Conservation (phyloP, 37 sponge, comb jelly and placozoan genomes). For the Hormiphora californensis region DNA sequence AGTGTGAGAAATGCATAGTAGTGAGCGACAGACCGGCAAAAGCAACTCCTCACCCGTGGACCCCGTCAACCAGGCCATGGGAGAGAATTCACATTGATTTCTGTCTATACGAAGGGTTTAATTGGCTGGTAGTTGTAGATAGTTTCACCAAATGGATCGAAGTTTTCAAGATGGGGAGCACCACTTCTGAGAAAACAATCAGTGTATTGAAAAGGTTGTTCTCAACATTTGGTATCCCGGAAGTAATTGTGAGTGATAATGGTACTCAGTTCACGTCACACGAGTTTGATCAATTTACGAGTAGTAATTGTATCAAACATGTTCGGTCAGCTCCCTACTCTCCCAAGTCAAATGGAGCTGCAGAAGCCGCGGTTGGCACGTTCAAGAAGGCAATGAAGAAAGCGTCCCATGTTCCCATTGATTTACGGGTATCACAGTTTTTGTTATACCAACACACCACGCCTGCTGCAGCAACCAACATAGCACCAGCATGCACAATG, state of each 20-base stretch:
- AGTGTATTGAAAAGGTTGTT: background rate
- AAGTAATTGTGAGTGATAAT: background rate
- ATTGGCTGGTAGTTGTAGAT: background rate
- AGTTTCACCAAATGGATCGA: constrained; percentile 22
- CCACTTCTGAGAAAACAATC: constrained; percentile 23
- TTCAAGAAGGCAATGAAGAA: constrained; percentile 49
- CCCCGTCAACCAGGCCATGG: background rate
- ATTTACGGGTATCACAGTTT: too few species aligned
- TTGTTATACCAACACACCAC: too few species aligned
- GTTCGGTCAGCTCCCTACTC: constrained; percentile 26
- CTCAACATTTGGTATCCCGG: constrained; percentile 6
- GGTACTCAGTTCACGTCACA: constrained; percentile 18
- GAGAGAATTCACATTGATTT: constrained; percentile 12
- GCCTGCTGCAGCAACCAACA: too few species aligned
- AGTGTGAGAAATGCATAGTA: background rate
- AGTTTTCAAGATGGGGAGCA: background rate
- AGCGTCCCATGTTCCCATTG: too few species aligned
- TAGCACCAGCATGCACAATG: too few species aligned
- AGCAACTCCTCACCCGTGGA: background rate
- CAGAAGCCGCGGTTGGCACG: constrained; percentile 50
- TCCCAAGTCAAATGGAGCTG: background rate
- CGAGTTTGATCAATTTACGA: background rate
- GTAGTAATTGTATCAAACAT: background rate
- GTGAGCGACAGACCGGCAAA: background rate
- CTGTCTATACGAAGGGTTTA: background rate